These are phyloP conservation scores for Nothoprocta perdicaria DNA, from an alignment of 2,113 vertebrate genomes.

Conservation along the genomic window DNA sequence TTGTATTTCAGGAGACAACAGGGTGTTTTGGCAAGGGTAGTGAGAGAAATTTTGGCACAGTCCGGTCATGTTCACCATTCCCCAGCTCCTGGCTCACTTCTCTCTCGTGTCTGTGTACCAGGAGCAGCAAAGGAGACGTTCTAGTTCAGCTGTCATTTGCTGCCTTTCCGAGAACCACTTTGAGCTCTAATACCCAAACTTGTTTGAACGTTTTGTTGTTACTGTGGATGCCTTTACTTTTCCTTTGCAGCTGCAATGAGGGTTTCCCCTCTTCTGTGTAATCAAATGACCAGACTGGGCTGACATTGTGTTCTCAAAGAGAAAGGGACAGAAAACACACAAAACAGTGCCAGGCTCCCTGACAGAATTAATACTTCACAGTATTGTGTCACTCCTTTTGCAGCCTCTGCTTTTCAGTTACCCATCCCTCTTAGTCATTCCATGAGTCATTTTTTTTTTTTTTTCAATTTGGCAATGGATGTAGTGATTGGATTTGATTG, in stretches of 20 bases:
- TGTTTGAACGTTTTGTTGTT: slow-evolving; percentile 13
- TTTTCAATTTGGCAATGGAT: slow-evolving; percentile 45
- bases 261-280: slow-evolving; percentile 6
- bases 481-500: slow-evolving; percentile 5
- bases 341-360: neutral
- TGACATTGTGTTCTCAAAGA: slow-evolving; percentile 9
- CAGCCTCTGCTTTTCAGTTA: slow-evolving; percentile 43
- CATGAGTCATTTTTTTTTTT: slow-evolving; percentile 61
- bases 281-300: slow-evolving; percentile 17
- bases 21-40: slow-evolving; percentile 6
- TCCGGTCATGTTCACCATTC: neutral
- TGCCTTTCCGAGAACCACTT: neutral
- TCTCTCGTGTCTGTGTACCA: neutral
- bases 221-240: neutral
- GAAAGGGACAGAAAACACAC: slow-evolving; percentile 6
- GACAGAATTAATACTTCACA: slow-evolving; percentile 45
- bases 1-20: slow-evolving; percentile 44
- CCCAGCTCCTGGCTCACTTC: neutral
- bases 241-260: slow-evolving; percentile 20
- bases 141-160: slow-evolving; percentile 6
- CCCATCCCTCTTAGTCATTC: slow-evolving; percentile 66
- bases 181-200: neutral
- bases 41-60: slow-evolving; percentile 11
- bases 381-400: slow-evolving; percentile 36
- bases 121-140: neutral